Base-by-base conservation (phyloP, 2,888 invertebrate genomes). In the Himalopsyche japonica region DNA sequence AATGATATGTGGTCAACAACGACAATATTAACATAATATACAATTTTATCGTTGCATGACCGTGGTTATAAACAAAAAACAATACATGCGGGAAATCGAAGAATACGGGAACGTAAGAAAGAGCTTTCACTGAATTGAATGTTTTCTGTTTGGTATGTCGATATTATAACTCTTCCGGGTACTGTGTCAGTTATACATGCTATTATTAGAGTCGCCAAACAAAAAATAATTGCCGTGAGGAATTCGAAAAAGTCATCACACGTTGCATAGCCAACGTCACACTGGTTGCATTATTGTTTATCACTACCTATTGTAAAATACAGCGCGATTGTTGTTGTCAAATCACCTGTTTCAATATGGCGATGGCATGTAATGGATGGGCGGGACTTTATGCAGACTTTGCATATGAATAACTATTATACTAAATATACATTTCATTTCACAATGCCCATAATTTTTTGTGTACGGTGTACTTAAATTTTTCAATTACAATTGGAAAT, bases 271-370 rank as follows among this genome's bases (percentile, higher is more conserved):
- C 24, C 30, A 30, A 27, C 70, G 70, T 70, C 70, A 70, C 15
- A 24, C 3, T 30, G 1, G 30, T 20, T 70, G 27, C 70, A 70
- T 70, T 24, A 70, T 70, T 70, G 24, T 70, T 70, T 70, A 70
- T 70, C 70, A 12, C 70, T 27, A 70, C 27, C 70, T 30, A 70
- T 70, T 70, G 70, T 70, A 15, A 0, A 15, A 27, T 27, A 30
- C 27, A 27, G 70, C 70, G 27, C 70, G 12, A 27, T 70, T 70
- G 70, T 70, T 70, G 30, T 15, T 70, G 70, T 70, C 70, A 70
- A 70, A 70, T 70, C 70, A 70, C 70, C 70, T 70, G 70, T 70
- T 70, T 70, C 70, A 70, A 70, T 70, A 70, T 70, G 70, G 70
- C 70, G 27, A 70, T 70, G 27, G 30, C 12, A 70, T 70, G 70